Evolutionary conservation across 1,140 invertebrate genomes (phyloP).

Genomic region (Drosophila biarmipes): DNA sequence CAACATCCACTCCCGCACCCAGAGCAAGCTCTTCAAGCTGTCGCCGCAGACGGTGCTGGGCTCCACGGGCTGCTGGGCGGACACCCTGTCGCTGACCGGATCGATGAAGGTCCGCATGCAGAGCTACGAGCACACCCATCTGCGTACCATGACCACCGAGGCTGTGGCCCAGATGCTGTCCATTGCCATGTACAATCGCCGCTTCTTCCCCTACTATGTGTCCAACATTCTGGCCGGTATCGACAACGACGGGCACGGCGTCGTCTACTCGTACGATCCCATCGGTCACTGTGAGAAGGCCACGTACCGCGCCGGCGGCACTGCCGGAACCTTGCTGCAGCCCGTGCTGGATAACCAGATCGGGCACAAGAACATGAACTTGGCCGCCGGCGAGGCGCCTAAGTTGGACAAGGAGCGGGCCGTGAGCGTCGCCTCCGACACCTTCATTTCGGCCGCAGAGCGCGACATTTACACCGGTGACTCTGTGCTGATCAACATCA

Average conservation of each 20-base stretch:
- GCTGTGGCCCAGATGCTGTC: constrained; percentile 98
- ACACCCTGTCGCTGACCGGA: constrained; percentile 96
- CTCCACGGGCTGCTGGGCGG: constrained; percentile 98
- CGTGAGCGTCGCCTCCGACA: constrained; percentile 94
- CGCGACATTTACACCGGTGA: constrained; percentile 99
- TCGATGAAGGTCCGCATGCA: constrained; percentile 94
- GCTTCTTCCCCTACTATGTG: constrained; percentile 99
- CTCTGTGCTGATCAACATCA: constrained; percentile 93
- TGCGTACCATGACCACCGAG: constrained; percentile 95
- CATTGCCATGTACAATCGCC: constrained; percentile 97
- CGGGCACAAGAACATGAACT: constrained; percentile 94
- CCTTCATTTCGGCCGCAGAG: constrained; percentile 98
- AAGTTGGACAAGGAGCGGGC: constrained; percentile 92
- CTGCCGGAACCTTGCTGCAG: constrained; percentile 91
- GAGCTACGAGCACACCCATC: constrained; percentile 98
- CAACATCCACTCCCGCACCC: constrained; percentile 94
- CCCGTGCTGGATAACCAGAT: constrained; percentile 96
- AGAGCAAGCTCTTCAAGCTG: constrained; percentile 93
- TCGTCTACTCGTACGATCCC: constrained; percentile 98
- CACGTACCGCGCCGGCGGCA: constrained; percentile 93
- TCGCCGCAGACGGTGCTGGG: constrained; percentile 94
- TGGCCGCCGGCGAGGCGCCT: constrained; percentile 87
- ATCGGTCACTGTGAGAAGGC: constrained; percentile 96
- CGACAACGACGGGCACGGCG: constrained; percentile 94
- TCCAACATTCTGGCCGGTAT: constrained; percentile 97